Percentiles rank a stretch among this genome's conserved stretches.
Conservation (phyloP, 2,888 invertebrate species). For the Julus scanicus region DNA sequence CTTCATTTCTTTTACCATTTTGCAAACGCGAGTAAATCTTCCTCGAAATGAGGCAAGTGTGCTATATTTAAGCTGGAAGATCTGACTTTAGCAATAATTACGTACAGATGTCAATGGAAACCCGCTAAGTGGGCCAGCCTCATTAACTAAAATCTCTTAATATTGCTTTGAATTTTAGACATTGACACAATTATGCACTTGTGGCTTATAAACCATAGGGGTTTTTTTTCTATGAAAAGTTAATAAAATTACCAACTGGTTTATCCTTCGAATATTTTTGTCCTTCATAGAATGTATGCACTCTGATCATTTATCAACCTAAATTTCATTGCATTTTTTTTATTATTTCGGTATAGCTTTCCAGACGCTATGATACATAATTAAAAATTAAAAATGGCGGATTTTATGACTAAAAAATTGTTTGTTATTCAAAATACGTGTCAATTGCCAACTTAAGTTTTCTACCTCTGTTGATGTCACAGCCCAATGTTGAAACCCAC, state of each 20-base stretch:
- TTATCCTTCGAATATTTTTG: no score
- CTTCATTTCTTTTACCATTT: neutral
- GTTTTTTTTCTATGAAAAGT: neutral
- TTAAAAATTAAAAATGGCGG: no score
- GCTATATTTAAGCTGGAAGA: neutral
- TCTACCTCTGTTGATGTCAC: no score
- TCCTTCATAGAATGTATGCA: no score
- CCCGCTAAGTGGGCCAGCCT: neutral
- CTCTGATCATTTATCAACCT: no score
- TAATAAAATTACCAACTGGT: neutral
- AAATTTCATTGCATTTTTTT: no score
- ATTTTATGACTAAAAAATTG: no score
- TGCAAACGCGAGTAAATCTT: neutral
- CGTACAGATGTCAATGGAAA: neutral
- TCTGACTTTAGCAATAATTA: neutral
- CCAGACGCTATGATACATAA: no score
- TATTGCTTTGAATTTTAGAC: neutral
- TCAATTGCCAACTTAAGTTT: no score
- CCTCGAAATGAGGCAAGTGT: neutral
- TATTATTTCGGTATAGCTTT: no score
- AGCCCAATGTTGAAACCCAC: no score
- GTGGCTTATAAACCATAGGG: neutral
- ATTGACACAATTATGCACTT: slow-evolving; percentile 5
- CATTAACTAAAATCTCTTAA: neutral
- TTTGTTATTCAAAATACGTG: no score